Evolutionary conservation across 2,113 vertebrate genomes (phyloP), one percentile per base, ranked within the genome.

Genomic region (Chloebia gouldiae): DNA sequence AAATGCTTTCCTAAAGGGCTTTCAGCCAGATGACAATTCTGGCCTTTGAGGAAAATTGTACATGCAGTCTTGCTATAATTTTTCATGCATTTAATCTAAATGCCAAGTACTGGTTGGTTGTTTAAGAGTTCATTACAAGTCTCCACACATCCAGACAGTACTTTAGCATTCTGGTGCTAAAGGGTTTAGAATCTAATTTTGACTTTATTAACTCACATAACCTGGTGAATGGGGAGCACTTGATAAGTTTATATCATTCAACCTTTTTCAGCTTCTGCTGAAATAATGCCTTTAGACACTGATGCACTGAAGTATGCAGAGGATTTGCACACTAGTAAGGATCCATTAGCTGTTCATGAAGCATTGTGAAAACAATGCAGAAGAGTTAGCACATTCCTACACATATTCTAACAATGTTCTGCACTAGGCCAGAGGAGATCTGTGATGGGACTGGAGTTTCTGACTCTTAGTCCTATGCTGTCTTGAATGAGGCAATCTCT

Each of bases 171-270:
- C 68, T 72, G 77, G 70, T 80, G 64, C 69, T 91, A 45, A 65
- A 88, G 82, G 64, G 57, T 59, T 95, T 90, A 45, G 66, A 96
- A 97, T 85, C 83, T 81, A 85, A 92, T 92, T 92, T 80, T 85
- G 71, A 89, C 76, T 96, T 92, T 53, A 94, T 96, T 94, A 94
- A 73, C 61, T 93, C 61, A 72, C 42, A 72, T 70, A 82, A 92
- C 39, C 56, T 81, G 61, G 80, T 93, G 80, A 93, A 78, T 24
- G n/a, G 69, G 65, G 77, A 96, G 39, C 37, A 13, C 47, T 79
- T 71, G 50, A 37, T 80, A 89, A 63, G 83, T 71, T 71, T 81
- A 12, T 65, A 79, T 49, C 28, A 42, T 92, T 64, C 70, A 69
- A 37, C 25, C 22, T 87, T 63, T 50, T 68, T n/a, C 56, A 82